Evolutionary conservation across 37 sponge, comb jelly and placozoan genomes (phyloP).

Genomic region (Halichondria panicea): DNA sequence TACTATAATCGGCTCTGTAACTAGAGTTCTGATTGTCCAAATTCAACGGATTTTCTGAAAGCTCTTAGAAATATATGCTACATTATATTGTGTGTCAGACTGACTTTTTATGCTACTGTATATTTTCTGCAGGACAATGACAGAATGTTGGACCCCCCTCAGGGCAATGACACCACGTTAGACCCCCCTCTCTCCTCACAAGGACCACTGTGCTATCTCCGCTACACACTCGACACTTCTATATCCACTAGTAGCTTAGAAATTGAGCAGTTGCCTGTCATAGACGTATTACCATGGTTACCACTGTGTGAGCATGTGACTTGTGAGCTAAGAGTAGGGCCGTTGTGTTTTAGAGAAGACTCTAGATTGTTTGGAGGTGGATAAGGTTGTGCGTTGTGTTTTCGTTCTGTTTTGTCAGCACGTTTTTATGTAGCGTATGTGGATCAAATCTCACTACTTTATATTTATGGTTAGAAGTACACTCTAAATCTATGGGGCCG

Average conservation of each 20-base stretch:
- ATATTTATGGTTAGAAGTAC: no score
- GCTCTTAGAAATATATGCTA: no score
- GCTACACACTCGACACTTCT: neutral
- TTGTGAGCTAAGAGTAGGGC: slow-evolving; percentile 15
- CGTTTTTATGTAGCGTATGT: no score
- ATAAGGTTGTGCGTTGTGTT: no score
- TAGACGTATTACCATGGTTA: slow-evolving; percentile 3
- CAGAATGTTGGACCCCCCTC: neutral
- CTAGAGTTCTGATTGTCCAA: no score
- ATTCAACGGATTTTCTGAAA: no score
- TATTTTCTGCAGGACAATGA: neutral
- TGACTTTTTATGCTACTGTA: no score
- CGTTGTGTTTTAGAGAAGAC: slow-evolving; percentile 25
- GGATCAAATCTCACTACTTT: no score
- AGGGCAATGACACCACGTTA: neutral
- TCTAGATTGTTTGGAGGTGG: slow-evolving; percentile 5
- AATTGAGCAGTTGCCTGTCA: slow-evolving; percentile 14
- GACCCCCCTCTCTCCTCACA: neutral
- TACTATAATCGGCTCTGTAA: no score
- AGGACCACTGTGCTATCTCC: neutral
- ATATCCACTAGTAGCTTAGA: neutral
- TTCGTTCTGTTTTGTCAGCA: no score
- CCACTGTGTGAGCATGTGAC: neutral
- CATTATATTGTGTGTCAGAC: no score
- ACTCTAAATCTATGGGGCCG: no score